Conservation (phyloP, 1,140 invertebrate genomes). For the Lerema accius region DNA sequence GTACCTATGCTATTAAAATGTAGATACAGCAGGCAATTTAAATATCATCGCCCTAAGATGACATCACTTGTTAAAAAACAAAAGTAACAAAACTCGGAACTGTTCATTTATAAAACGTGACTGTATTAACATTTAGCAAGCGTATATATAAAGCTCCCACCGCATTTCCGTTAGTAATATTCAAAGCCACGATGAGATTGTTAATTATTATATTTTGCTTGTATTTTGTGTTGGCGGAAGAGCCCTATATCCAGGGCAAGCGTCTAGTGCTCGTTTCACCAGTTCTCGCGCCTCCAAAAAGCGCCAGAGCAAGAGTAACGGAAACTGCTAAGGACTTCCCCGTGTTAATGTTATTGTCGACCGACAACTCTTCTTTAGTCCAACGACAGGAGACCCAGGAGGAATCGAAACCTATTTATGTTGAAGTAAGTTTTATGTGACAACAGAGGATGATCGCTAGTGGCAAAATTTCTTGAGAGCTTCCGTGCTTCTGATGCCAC, state of each 20-base stretch:
- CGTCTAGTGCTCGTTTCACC: conserved; percentile 54
- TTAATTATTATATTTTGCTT: conserved; percentile 17
- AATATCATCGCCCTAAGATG: background rate
- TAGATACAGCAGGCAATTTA: background rate
- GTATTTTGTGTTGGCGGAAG: conserved; percentile 5
- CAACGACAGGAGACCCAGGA: conserved; percentile 26
- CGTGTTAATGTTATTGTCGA: conserved; percentile 53
- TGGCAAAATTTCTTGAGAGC: too few species aligned
- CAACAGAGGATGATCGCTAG: too few species aligned
- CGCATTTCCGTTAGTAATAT: conserved; percentile 30
- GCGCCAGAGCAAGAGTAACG: conserved; percentile 43
- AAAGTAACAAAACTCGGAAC: conserved; percentile 13
- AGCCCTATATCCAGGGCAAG: conserved; percentile 9
- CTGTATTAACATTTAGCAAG: conserved; percentile 34
- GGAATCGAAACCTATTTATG: conserved; percentile 54
- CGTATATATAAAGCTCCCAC: conserved; percentile 32
- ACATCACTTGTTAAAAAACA: conserved; percentile 9
- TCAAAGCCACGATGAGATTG: conserved; percentile 36
- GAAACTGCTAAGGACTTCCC: conserved; percentile 74
- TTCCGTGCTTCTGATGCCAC: too few species aligned
- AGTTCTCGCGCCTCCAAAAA: conserved; percentile 56
- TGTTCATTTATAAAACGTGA: conserved; percentile 28
- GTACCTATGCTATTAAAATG: too few species aligned
- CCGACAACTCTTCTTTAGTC: conserved; percentile 34
- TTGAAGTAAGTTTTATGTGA: conserved; percentile 57